Conservation (phyloP, 2,797 vertebrate species). For the Varecia variegata region DNA sequence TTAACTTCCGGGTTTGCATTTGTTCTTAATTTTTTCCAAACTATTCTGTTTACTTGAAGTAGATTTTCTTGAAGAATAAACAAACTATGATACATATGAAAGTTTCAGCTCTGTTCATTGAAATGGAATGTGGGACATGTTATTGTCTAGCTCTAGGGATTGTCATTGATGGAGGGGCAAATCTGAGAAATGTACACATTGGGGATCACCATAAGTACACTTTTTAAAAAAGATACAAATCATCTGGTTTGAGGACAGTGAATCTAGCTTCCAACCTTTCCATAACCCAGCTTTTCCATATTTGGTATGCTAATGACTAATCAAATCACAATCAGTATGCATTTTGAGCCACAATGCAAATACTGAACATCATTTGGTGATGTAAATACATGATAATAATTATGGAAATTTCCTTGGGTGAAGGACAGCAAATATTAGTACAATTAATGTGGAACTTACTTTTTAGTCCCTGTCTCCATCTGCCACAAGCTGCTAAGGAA, state of each 20-base stretch:
- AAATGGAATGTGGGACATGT: neutral
- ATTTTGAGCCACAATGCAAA: slow-evolving; percentile 72
- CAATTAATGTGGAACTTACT: slow-evolving; percentile 31
- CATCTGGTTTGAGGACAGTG: neutral
- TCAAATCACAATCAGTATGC: slow-evolving; percentile 73
- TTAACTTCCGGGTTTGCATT: neutral
- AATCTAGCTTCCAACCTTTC: slow-evolving; percentile 28
- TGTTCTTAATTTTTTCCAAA: neutral
- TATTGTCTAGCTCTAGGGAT: neutral
- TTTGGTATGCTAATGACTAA: slow-evolving; percentile 73
- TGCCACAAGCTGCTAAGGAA: neutral
- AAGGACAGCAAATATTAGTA: slow-evolving; percentile 64
- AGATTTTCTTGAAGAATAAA: neutral
- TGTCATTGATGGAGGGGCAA: neutral
- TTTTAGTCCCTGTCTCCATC: neutral
- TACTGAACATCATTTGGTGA: slow-evolving; percentile 57
- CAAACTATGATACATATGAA: neutral
- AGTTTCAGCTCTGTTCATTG: neutral
- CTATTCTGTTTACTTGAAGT: neutral
- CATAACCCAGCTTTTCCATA: slow-evolving; percentile 8
- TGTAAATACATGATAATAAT: slow-evolving; percentile 68
- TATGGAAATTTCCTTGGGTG: slow-evolving; percentile 64
- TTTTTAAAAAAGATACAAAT: neutral
- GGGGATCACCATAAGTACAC: neutral
- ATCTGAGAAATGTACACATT: neutral